phyloP scores from a whole-genome alignment of 2,113 vertebrate species.

The Lutjanus erythropterus region DNA sequence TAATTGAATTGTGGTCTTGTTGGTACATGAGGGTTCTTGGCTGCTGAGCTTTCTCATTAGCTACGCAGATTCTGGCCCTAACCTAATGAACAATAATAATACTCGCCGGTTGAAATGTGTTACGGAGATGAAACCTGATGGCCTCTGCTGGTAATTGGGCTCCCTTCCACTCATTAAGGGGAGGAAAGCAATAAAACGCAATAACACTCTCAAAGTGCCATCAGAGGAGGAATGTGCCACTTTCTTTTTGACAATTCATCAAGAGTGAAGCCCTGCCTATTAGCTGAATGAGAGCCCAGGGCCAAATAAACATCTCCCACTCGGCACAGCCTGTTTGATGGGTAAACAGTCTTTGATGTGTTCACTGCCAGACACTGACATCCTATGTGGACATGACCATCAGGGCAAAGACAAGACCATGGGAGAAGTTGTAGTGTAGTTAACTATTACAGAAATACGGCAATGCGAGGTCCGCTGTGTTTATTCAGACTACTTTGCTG shows the following conservation, averaged over 20 bases:
- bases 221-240: constrained; percentile 71
- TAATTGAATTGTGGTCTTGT: constrained; percentile 80
- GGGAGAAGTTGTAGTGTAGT: constrained; percentile 51
- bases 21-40: constrained; percentile 67
- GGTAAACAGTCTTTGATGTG: constrained; percentile 78
- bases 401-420: constrained; percentile 52
- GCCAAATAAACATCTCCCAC: constrained; percentile 74
- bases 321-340: constrained; percentile 68
- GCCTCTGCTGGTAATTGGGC: constrained; percentile 75
- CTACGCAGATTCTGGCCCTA: constrained; percentile 66
- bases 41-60: constrained; percentile 81
- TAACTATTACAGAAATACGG: constrained; percentile 66
- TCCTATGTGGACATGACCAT: constrained; percentile 61
- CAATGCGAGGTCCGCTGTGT: constrained; percentile 62
- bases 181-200: constrained; percentile 73
- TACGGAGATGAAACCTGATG: constrained; percentile 72
- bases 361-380: constrained; percentile 48
- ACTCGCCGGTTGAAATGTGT: constrained; percentile 74
- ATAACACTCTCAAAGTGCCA: constrained; percentile 71
- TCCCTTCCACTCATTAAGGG: constrained; percentile 76
- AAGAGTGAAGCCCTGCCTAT: constrained; percentile 70
- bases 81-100: constrained; percentile 85
- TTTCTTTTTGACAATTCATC: constrained; percentile 76
- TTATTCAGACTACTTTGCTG: constrained; percentile 23
- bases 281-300: constrained; percentile 70